A percentile compares a stretch with the other conserved stretches of the same genome.
phyloP scores from a whole-genome alignment of 1,140 invertebrate species.

The Bombus cullumanus region DNA sequence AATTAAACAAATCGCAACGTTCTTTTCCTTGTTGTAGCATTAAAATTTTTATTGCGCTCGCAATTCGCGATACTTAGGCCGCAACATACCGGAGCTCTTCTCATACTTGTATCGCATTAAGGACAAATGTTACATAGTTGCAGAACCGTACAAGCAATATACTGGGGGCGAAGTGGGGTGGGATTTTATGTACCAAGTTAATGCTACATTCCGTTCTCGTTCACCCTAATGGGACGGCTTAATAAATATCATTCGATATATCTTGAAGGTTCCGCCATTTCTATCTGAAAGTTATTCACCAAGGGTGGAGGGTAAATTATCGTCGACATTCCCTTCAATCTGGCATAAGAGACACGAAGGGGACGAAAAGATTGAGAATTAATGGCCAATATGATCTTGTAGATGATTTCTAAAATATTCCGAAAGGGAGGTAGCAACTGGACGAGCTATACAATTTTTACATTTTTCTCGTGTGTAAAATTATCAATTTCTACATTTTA shows the following conservation, averaged over 20 bases:
- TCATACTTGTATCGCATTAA: too few relatives aligned
- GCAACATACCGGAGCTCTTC: too few relatives aligned
- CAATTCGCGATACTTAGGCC: too few relatives aligned
- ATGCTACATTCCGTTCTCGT: background rate
- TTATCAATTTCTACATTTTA: background rate
- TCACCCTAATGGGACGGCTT: background rate
- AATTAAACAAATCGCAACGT: too few relatives aligned
- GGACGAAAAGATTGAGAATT: background rate
- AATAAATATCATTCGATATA: constrained; percentile 18
- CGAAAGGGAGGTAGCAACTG: background rate
- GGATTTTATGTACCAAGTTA: too few relatives aligned
- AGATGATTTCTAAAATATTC: background rate
- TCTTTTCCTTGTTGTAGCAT: too few relatives aligned
- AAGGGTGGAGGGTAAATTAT: background rate
- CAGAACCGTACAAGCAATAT: too few relatives aligned
- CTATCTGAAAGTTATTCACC: background rate
- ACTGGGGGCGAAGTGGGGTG: too few relatives aligned
- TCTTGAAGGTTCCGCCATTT: background rate
- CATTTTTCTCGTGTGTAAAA: too few relatives aligned
- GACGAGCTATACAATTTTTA: background rate
- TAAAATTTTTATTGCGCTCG: too few relatives aligned
- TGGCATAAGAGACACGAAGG: background rate
- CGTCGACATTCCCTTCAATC: background rate
- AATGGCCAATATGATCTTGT: background rate
- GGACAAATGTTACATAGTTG: too few relatives aligned